A percentile compares a stretch with the other conserved stretches of the same genome.
Conservation (phyloP, 2,797 vertebrate genomes). For the Catamblyrhynchus diadema region DNA sequence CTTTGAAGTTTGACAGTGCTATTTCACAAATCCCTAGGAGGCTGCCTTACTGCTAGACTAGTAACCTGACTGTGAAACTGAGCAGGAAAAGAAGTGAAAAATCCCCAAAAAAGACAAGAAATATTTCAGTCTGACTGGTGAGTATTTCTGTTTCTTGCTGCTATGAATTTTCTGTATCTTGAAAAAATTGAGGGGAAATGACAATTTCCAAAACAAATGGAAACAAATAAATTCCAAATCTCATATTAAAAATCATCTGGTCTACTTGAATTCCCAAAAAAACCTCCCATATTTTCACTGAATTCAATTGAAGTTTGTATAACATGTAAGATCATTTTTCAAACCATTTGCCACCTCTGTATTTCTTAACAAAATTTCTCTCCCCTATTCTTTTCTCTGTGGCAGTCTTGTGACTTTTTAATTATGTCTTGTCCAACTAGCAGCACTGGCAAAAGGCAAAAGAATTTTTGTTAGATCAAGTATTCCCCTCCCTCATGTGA, state of each 20-base stretch:
- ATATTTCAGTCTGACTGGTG: background rate
- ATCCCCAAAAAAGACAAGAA: background rate
- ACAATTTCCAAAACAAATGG: background rate
- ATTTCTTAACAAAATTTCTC: background rate
- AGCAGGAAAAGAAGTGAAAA: background rate
- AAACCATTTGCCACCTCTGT: background rate
- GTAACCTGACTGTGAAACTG: background rate
- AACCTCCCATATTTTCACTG: background rate
- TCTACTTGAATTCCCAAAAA: background rate
- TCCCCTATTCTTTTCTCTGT: background rate
- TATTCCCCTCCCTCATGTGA: background rate
- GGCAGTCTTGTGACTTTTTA: background rate
- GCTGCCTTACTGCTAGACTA: conserved; percentile 1
- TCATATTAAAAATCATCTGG: background rate
- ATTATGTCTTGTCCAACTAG: background rate
- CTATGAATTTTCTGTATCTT: background rate
- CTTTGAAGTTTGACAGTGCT: conserved; percentile 30
- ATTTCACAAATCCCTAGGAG: conserved; percentile 26
- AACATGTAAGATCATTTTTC: background rate
- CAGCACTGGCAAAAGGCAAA: background rate
- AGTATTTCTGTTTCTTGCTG: background rate
- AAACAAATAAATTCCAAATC: background rate
- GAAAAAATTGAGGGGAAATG: background rate
- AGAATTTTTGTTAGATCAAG: conserved; percentile 6
- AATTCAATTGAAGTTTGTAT: background rate